Conservation (phyloP, 2,888 invertebrate species). For the Drosophila kokeensis region DNA sequence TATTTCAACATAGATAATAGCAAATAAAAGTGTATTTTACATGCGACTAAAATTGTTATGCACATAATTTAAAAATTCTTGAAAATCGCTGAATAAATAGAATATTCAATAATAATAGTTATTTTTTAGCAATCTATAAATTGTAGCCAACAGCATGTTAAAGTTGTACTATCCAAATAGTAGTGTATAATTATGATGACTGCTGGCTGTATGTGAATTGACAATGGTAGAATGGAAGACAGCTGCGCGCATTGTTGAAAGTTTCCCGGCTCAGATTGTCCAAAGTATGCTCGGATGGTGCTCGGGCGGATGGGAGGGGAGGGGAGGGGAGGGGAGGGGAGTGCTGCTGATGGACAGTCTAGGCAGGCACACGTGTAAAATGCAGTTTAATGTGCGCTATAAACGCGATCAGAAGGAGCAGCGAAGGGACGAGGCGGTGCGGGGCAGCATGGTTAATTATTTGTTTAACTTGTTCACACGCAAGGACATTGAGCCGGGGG, state of each 20-base stretch:
- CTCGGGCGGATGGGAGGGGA: not conserved
- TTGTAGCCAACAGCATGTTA: not conserved
- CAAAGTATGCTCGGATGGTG: conserved; percentile 9
- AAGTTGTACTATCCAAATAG: not conserved
- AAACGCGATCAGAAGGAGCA: conserved; percentile 64
- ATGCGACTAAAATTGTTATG: not conserved
- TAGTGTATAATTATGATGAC: conserved; percentile 60
- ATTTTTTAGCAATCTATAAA: not conserved
- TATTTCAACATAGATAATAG: not conserved
- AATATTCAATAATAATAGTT: not conserved
- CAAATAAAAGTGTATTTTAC: not conserved
- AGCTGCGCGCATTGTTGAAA: conserved; percentile 82
- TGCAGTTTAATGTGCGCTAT: conserved; percentile 74
- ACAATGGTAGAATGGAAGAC: conserved; percentile 54
- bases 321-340: not conserved
- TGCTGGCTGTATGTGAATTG: conserved; percentile 26
- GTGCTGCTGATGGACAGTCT: conserved; percentile 12
- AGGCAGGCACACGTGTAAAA: conserved; percentile 65
- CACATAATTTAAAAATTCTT: not conserved
- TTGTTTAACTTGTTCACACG: conserved; percentile 75
- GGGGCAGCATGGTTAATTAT: conserved; percentile 72
- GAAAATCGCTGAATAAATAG: not conserved
- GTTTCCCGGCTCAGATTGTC: conserved; percentile 83
- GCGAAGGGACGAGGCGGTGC: not conserved
- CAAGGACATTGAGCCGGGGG: conserved; percentile 43